These are phyloP conservation scores for Cepphus grylle DNA, from an alignment of 2,113 vertebrate genomes.

Conservation along the genomic window DNA sequence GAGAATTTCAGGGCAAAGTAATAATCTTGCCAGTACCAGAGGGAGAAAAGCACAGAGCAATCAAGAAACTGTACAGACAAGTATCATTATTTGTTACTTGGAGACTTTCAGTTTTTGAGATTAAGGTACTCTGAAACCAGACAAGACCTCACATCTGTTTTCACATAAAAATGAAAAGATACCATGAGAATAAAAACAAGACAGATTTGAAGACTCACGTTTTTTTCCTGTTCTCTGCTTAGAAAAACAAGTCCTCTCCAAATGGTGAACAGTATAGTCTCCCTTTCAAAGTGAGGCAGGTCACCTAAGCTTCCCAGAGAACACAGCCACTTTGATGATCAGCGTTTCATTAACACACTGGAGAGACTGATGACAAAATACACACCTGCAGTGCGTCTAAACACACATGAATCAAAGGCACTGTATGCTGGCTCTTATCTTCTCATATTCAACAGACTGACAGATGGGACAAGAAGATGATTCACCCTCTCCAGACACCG, in stretches of 20 bases:
- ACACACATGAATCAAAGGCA: background rate
- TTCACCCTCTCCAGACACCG: conserved; percentile 17
- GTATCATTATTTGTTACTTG: background rate
- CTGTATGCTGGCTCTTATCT: background rate
- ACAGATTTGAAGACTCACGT: background rate
- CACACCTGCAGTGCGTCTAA: background rate
- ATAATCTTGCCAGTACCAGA: background rate
- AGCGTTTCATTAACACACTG: background rate
- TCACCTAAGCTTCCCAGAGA: background rate
- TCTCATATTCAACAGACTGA: background rate
- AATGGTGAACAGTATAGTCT: fast-evolving
- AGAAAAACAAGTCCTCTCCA: background rate
- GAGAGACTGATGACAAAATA: background rate
- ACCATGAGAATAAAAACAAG: background rate
- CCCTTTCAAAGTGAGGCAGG: background rate
- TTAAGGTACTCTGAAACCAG: background rate
- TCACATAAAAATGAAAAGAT: background rate
- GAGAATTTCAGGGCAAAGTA: background rate
- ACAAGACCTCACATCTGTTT: background rate
- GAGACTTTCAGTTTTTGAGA: background rate
- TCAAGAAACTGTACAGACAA: background rate
- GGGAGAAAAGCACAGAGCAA: background rate
- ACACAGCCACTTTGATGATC: background rate
- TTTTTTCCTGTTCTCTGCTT: background rate
- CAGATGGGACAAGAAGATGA: conserved; percentile 30